Evolutionary conservation across 2,113 vertebrate genomes (phyloP).

Genomic region (Sapajus apella): DNA sequence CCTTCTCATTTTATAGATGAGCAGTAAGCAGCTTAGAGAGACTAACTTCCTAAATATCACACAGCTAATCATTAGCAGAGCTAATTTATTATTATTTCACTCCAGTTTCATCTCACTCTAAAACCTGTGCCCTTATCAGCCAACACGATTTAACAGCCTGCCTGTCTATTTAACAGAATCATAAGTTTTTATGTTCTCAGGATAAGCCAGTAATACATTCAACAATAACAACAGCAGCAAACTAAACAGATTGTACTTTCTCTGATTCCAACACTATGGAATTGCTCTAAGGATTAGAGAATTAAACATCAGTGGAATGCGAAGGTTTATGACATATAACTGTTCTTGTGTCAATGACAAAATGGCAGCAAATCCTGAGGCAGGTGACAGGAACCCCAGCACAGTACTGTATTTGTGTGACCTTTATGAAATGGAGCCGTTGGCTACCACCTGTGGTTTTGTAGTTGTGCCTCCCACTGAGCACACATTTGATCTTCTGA

Average conservation of each 20-base stretch:
- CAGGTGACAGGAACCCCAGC: slow-evolving; percentile 53
- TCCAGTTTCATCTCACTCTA: neutral
- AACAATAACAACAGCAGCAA: neutral
- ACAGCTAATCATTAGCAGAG: slow-evolving; percentile 11
- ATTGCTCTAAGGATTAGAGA: slow-evolving; percentile 33
- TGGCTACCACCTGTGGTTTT: slow-evolving; percentile 66
- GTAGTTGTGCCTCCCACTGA: slow-evolving; percentile 50
- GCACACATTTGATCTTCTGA: slow-evolving; percentile 60
- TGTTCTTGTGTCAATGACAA: slow-evolving; percentile 64
- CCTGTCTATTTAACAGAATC: slow-evolving; percentile 28
- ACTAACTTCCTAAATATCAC: neutral
- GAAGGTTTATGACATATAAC: slow-evolving; percentile 48
- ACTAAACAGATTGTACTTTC: slow-evolving; percentile 53
- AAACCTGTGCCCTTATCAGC: neutral
- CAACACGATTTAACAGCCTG: neutral
- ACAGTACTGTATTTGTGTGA: slow-evolving; percentile 49
- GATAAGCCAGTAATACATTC: slow-evolving; percentile 39
- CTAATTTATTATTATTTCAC: neutral
- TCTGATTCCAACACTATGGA: neutral
- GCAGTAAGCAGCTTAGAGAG: neutral
- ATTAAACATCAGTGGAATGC: neutral
- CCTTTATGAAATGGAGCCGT: slow-evolving; percentile 61
- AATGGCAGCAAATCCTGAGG: slow-evolving; percentile 34
- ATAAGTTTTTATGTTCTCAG: slow-evolving; percentile 35
- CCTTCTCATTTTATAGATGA: neutral